Percentiles rank a stretch among this genome's conserved stretches.
phyloP scores from a whole-genome alignment of 1,140 invertebrate genomes.

The Chionoecetes opilio region DNA sequence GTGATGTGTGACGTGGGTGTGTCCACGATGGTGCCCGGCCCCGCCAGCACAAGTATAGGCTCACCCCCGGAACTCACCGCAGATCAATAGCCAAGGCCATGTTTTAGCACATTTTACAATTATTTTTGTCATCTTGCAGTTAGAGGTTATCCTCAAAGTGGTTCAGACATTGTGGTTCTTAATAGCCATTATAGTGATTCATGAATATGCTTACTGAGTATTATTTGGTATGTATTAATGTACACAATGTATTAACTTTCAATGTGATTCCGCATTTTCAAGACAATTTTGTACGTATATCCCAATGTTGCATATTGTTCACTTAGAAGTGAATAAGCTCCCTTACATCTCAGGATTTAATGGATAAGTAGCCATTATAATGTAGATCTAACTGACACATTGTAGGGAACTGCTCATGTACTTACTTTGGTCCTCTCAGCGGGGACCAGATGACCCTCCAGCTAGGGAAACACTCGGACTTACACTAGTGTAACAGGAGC shows the following conservation, averaged over 20 bases:
- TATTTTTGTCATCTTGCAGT: slow-evolving; percentile 78
- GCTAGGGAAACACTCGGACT: slow-evolving; percentile 70
- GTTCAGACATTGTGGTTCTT: slow-evolving; percentile 79
- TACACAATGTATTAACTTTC: slow-evolving; percentile 79
- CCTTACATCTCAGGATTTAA: slow-evolving; percentile 80
- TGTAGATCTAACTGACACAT: slow-evolving; percentile 77
- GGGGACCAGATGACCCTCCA: slow-evolving; percentile 71
- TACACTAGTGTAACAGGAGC: slow-evolving; percentile 47
- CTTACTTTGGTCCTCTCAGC: slow-evolving; percentile 71
- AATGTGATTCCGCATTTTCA: slow-evolving; percentile 77
- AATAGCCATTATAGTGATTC: slow-evolving; percentile 78
- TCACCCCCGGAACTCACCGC: slow-evolving; percentile 71
- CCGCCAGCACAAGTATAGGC: slow-evolving; percentile 67
- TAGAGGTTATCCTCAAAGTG: slow-evolving; percentile 76
- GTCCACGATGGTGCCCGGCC: slow-evolving; percentile 66
- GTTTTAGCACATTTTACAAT: slow-evolving; percentile 79
- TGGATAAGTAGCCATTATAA: slow-evolving; percentile 79
- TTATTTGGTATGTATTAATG: slow-evolving; percentile 79
- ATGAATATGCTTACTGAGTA: slow-evolving; percentile 78
- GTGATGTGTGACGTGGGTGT: slow-evolving; percentile 67
- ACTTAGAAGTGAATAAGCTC: slow-evolving; percentile 79
- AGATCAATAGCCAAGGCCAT: slow-evolving; percentile 79
- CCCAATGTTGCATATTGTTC: slow-evolving; percentile 79
- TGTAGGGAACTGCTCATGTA: slow-evolving; percentile 79
- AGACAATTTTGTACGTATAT: slow-evolving; percentile 80